Base-by-base conservation (phyloP, 2,888 invertebrate species). In the Nymphalis c-album region DNA sequence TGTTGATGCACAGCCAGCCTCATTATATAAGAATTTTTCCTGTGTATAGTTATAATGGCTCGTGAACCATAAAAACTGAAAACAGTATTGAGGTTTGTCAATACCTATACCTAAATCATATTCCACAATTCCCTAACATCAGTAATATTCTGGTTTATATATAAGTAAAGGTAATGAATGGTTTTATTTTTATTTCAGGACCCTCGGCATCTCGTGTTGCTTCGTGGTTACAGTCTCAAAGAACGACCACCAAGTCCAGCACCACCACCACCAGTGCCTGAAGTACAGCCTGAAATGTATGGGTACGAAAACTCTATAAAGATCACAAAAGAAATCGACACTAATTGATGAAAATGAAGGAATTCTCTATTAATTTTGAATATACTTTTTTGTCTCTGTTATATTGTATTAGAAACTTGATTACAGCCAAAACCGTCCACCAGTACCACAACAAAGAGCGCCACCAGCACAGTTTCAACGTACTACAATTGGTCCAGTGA, bases 191-290 rank as follows among this genome's bases (percentile, higher is more conserved):
- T 10, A 7, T 46, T 53, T 5, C 70, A 90, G 90, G 97, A 97
- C 83, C 95, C 96, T 0, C 92, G 97, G 0, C 97, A 97, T 85
- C 88, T 97, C 62, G 96, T 97, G 7, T 86, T 97, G 6, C 88
- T 96, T 0, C 95, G 95, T 76, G 96, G 96, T 1, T 96, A 94
- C 86, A 95, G 95, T 91, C 75, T 95, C 58, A 94, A 94, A 78
- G 95, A 95, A 79, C 89, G 94, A 7, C 94, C 95, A 16, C 93
- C 95, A 1, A 95, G 94, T 76, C 95, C 95, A 0, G 92, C 93
- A 46, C 93, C 93, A n/a, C 93, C 92, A n/a, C 93, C 92, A n/a
- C 89, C 93, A 7, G 92, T 87, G 35, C 93, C 91, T 0, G 90
- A 91, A 63, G 84, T 88, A 75, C 89, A 50, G 18, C 71, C 86